A percentile compares a stretch with the other conserved stretches of the same genome.
Evolutionary conservation across 2,797 vertebrate species (phyloP).

Genomic region (Eptatretus atami): DNA sequence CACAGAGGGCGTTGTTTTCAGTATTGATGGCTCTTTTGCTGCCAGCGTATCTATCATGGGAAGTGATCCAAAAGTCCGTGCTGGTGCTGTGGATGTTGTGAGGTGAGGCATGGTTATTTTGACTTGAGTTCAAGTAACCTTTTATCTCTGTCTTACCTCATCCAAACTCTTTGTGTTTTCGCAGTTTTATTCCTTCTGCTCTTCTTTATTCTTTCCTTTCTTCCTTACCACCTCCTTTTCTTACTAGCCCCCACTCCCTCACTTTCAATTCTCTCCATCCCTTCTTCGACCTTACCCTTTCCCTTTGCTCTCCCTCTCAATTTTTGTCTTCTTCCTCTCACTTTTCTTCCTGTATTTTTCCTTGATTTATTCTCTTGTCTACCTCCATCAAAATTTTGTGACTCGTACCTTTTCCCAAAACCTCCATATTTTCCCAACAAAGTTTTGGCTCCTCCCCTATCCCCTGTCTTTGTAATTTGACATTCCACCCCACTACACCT

Average conservation of each 20-base stretch:
- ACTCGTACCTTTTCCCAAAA: too few relatives aligned
- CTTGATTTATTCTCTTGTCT: too few relatives aligned
- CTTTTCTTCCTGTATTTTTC: too few relatives aligned
- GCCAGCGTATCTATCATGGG: conserved; percentile 99
- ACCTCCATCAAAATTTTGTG: too few relatives aligned
- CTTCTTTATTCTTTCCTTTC: neutral
- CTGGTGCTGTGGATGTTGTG: conserved; percentile 82
- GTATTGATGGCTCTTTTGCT: conserved; percentile 86
- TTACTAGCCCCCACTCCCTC: neutral
- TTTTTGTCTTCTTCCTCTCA: too few relatives aligned
- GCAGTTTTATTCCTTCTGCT: neutral
- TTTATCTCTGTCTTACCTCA: neutral
- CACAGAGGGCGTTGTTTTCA: conserved; percentile 91
- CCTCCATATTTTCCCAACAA: too few relatives aligned
- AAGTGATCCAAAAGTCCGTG: conserved; percentile 82
- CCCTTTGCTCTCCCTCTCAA: too few relatives aligned
- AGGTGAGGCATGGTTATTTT: conserved; percentile 20
- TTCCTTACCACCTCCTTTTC: neutral
- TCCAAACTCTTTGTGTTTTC: conserved; percentile 1
- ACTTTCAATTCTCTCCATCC: too few relatives aligned
- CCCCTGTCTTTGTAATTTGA: too few relatives aligned
- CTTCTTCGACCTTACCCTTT: too few relatives aligned
- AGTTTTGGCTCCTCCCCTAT: too few relatives aligned
- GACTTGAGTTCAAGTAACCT: neutral
- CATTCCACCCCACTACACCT: too few relatives aligned